Conservation (phyloP, 2,113 vertebrate species). For the Phodopus roborovskii region DNA sequence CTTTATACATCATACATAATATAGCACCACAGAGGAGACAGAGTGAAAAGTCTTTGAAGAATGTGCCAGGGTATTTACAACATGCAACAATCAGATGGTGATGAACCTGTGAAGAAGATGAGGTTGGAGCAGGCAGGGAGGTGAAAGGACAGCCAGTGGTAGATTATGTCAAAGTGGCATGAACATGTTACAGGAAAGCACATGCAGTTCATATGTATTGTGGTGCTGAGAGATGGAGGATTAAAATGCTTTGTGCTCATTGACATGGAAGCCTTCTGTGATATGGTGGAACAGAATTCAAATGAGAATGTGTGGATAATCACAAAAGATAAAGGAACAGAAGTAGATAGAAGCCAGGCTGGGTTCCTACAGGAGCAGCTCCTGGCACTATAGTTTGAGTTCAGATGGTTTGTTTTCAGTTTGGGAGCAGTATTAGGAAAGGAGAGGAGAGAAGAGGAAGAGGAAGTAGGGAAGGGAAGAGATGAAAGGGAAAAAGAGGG, state of each 20-base stretch:
- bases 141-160: constrained; percentile 5
- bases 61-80: not conserved
- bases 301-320: not conserved
- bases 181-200: not conserved
- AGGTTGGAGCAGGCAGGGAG: not conserved
- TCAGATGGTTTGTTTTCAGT: not conserved
- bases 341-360: not conserved
- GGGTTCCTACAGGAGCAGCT: not conserved
- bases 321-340: not conserved
- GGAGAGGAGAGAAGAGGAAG: not conserved
- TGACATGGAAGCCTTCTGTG: not conserved
- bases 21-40: not conserved
- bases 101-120: not conserved
- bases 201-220: not conserved
- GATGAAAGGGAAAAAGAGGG: not conserved
- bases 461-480: not conserved
- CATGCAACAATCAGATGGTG: not conserved
- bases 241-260: not conserved
- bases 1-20: too few species aligned
- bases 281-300: not conserved
- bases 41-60: not conserved
- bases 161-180: not conserved
- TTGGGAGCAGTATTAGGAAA: not conserved
- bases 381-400: not conserved
- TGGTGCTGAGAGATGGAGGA: not conserved